Evolutionary conservation across 2,797 vertebrate species (phyloP), one percentile per base, ranked within the genome.

Genomic region (Streptopelia turtur): DNA sequence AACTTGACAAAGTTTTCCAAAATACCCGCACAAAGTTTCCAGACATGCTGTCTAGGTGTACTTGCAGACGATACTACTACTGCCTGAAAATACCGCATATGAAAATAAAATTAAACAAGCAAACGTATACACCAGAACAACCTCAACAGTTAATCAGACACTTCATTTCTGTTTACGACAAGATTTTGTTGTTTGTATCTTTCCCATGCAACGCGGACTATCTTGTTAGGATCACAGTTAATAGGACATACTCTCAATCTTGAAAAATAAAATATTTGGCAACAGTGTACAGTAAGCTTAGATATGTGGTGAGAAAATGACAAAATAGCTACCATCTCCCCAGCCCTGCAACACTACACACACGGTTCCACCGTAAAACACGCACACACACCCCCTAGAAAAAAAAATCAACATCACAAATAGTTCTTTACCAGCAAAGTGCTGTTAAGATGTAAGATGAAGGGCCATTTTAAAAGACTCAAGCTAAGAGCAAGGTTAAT

Each of bases 351-450:
- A 37, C 17, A 30, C 57, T 28, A 49, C 20, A 14, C 0, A 0
- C 9, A 52, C 0, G 2, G 5, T 35, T 84, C 69, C 2, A 1
- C 16, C 41, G 37, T 50, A 65, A 70, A 74, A 52, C 37, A 52
- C 0, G 1, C 7, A 74, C 22, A 50, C 6, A 50, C 6, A 59
- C 8, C 4, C 5, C 9, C 3, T 5, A 33, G 14, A 25, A 37
- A 6, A n/a, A 3, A 41, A 33, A 64, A 37, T 7, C 28, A 27
- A 30, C 30, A 33, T 4, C 23, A 35, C 11, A n/a, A 80, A 50
- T 3, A 66, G 31, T 2, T 79, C 27, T 56, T 49, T 22, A 49
- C 12, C 20, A 59, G 14, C 12, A 25, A 79, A n/a, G 12, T 4
- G 45, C 53, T 35, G 13, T 28, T 47, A 77, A 55, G 35, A 17